Base-by-base conservation (phyloP, 2,797 vertebrate genomes). In the Cyclura pinguis region DNA sequence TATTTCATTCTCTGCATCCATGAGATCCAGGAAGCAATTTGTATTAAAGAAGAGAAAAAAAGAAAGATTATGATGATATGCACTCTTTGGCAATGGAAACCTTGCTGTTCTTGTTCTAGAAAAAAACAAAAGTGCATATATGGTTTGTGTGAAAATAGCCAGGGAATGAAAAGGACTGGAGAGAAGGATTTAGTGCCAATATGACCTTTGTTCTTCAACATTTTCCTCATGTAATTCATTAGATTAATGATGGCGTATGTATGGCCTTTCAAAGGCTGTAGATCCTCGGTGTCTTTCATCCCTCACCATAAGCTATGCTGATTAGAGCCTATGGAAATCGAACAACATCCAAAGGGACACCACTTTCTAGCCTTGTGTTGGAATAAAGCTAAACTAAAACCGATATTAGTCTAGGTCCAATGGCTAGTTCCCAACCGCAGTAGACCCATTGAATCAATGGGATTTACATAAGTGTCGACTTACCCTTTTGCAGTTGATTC, bases 1-100 rank as follows among this genome's bases (percentile, higher is more conserved):
- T 93, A 93, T 94, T 95, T 95, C 93, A 94, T 93, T 95, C 95
- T 90, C 85, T 85, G 94, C 93, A 96, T 95, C 94, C 94, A 92
- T 95, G 95, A 92, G 77, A 85, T 29, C 93, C 95, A 90, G 91
- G 92, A 96, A 96, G 93, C 20, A 52, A 84, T 80, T 69, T 78
- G 73, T 55, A 47, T 88, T 94, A 95, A 95, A 93, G 93, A 95
- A 95, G 95, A 95, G 93, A 95, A 94, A 93, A 93, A 94, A 93
- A 86, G 77, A 92, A 88, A 84, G 92, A 93, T 93, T 93, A 86
- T 90, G 92, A 96, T 92, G 94, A 92, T 92, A 92, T 86, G 83
- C 86, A 92, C 90, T 80, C 22, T 92, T 80, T 69, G 85, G 93
- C 94, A 95, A 95, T 91, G 78, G 89, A 81, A 93, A 80, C 1